Base-by-base conservation (phyloP, 2,113 vertebrate genomes). In the Psettodes erumei region DNA sequence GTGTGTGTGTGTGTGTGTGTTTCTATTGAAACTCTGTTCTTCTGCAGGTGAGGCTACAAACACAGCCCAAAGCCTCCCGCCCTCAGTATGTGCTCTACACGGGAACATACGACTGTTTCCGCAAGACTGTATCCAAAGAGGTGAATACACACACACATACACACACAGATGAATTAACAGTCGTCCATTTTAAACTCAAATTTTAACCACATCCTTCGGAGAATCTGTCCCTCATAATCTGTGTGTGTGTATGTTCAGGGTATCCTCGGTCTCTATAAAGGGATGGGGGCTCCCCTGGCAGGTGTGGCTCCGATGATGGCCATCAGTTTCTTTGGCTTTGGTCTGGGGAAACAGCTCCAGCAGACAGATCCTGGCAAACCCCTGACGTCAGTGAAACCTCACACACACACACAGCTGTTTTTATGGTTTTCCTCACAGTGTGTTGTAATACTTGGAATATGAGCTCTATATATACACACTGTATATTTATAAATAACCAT, bases 321-420 rank as follows among this genome's bases (percentile, higher is more conserved):
- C 40, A 86, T 95, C 85, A 91, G 92, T 30, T 95, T 95, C 87
- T 93, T 95, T n/a, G 93, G 93, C 23, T 94, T 93, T 32, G 93
- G 92, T 33, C 56, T 95, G 19, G 94, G 94, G 12, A 95, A 95
- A 77, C 92, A 93, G 75, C 86, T 95, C 6, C 93, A 93, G 62
- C 94, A 95, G 86, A 75, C 75, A 0, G 87, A 93, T 33, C 77
- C 86, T 6, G 37, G 56, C 13, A 75, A 81, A 27, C 79, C 84
- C 0, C 87, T 91, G 6, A 94, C 82, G 92, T 94, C 3, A 90
- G 92, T 86, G 47, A 53, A 42, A 5, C 61, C n/a, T 51, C 55
- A 48, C 40, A 54, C 28, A 47, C 38, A 48, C 32, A 25, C 12
- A 21, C 27, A 18, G 19, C n/a, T n/a, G 38, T 53, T 21, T 32